Percentiles rank a stretch among this genome's conserved stretches.
phyloP scores from a whole-genome alignment of 2,113 vertebrate species.

The Morone chrysops region DNA sequence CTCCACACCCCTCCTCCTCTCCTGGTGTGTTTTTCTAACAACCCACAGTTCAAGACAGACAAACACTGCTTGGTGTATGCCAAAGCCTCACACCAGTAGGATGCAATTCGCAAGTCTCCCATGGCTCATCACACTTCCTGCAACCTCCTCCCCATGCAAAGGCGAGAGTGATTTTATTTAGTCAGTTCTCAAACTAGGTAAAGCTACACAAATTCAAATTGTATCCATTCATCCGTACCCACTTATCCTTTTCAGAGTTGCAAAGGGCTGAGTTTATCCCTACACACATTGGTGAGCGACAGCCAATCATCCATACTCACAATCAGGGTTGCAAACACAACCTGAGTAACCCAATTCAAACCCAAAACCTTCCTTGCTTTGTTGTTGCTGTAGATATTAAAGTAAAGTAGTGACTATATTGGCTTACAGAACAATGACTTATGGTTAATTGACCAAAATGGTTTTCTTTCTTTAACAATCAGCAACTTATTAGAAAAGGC shows the following conservation, averaged over 20 bases:
- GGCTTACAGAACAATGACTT: neutral
- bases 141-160: slow-evolving; percentile 18
- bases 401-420: neutral
- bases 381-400: neutral
- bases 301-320: neutral
- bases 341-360: no score
- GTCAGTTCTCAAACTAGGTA: slow-evolving; percentile 12
- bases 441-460: neutral
- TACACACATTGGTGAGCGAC: neutral
- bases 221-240: neutral
- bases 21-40: slow-evolving; percentile 53
- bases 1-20: slow-evolving; percentile 39
- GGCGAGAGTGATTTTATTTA: slow-evolving; percentile 56
- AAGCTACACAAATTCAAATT: neutral
- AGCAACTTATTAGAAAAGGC: neutral
- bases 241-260: neutral
- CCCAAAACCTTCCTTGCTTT: neutral
- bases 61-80: slow-evolving; percentile 37
- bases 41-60: slow-evolving; percentile 39
- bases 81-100: slow-evolving; percentile 51
- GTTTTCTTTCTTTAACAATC: neutral
- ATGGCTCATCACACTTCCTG: slow-evolving; percentile 52
- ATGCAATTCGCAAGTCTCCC: slow-evolving; percentile 59
- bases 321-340: neutral
- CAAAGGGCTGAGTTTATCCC: neutral